A percentile compares a stretch with the other conserved stretches of the same genome.
Evolutionary conservation across 64 coral and sea anemone genomes (phyloP).

Genomic region (Porites lutea): DNA sequence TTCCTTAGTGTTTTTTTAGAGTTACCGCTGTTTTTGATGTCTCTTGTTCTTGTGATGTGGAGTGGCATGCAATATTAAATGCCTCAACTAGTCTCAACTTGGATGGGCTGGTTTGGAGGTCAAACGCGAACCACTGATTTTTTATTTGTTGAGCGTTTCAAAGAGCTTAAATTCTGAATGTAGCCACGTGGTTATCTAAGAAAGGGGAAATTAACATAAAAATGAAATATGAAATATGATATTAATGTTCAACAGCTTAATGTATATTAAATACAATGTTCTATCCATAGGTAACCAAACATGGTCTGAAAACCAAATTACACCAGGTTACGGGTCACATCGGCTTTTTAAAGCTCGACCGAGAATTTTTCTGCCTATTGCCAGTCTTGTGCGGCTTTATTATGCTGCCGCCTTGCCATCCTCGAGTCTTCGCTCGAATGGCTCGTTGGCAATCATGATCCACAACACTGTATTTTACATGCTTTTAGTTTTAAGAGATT

Average conservation of each 20-base stretch:
- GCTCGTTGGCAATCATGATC: neutral
- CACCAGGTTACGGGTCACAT: neutral
- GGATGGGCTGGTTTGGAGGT: conserved; percentile 48
- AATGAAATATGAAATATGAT: neutral
- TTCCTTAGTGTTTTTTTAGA: conserved; percentile 32
- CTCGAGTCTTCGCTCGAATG: neutral
- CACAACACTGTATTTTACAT: neutral
- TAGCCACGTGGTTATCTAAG: conserved; percentile 21
- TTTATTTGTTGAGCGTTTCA: conserved; percentile 49
- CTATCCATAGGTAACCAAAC: neutral
- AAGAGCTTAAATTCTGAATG: conserved; percentile 37
- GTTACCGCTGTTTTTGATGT: conserved; percentile 66
- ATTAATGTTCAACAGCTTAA: neutral
- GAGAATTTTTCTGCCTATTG: too few relatives aligned
- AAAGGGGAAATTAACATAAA: neutral
- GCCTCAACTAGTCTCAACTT: conserved; percentile 65
- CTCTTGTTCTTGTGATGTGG: conserved; percentile 54
- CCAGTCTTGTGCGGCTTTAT: too few relatives aligned
- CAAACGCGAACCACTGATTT: conserved; percentile 63
- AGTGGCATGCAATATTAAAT: conserved; percentile 69
- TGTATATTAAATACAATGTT: neutral
- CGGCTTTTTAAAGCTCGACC: neutral
- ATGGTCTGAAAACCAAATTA: neutral
- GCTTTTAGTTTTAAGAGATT: neutral
- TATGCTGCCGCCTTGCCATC: too few relatives aligned